Evolutionary conservation across 2,797 vertebrate species (phyloP).

Genomic region (Tangara arthus): DNA sequence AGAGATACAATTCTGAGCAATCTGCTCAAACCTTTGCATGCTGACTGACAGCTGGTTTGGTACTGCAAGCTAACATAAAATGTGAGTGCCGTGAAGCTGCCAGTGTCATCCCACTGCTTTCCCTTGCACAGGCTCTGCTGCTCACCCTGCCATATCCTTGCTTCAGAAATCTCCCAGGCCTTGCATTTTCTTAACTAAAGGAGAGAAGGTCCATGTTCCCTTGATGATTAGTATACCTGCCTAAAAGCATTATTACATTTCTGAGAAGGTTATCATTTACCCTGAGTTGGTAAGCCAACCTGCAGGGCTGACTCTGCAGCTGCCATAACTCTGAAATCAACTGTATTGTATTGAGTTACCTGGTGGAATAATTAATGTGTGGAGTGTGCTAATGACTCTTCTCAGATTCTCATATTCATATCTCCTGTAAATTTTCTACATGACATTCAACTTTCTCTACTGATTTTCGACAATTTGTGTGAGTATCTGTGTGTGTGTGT

Average conservation of each 20-base stretch:
- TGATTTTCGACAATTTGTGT: background rate
- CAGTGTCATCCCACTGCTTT: background rate
- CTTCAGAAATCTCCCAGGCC: background rate
- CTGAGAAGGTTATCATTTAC: background rate
- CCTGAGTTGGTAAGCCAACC: background rate
- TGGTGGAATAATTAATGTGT: background rate
- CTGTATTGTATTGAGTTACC: background rate
- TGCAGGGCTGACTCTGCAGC: background rate
- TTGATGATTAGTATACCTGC: background rate
- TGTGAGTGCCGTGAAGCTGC: background rate
- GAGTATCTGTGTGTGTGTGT: background rate
- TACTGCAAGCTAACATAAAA: fast-evolving
- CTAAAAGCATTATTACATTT: background rate
- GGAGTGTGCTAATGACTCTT: background rate
- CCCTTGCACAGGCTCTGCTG: background rate
- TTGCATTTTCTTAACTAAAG: background rate
- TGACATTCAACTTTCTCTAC: background rate
- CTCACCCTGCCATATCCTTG: background rate
- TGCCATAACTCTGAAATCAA: background rate
- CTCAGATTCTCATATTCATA: background rate
- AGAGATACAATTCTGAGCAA: background rate
- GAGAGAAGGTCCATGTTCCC: background rate
- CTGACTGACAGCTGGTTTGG: background rate
- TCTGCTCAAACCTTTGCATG: background rate
- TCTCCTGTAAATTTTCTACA: background rate